A percentile compares a stretch with the other conserved stretches of the same genome.
Conservation (phyloP, 1,140 invertebrate genomes). For the Drosophila pruinosa region DNA sequence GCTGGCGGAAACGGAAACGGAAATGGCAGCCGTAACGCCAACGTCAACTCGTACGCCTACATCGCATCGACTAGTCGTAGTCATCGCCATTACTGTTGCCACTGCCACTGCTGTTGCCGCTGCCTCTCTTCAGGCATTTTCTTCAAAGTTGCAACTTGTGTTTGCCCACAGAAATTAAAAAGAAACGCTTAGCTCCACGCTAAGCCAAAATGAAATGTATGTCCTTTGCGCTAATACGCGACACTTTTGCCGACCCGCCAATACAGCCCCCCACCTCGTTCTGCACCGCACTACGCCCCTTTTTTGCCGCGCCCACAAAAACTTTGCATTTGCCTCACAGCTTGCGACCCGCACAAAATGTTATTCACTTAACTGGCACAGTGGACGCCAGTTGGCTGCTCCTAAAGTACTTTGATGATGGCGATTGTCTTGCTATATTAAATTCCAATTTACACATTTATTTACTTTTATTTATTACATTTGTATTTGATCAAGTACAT, state of each 20-base stretch:
- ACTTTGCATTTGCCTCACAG: constrained; percentile 37
- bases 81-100: neutral
- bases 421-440: no score
- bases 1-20: constrained; percentile 63
- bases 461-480: no score
- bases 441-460: no score
- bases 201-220: constrained; percentile 44
- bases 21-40: constrained; percentile 51
- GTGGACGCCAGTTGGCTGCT: neutral
- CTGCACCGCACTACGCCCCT: no score
- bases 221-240: no score
- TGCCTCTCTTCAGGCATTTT: no score
- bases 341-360: constrained; percentile 24
- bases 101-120: no score
- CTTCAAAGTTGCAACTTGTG: constrained; percentile 5
- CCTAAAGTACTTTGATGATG: no score
- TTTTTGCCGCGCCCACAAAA: neutral
- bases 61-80: neutral
- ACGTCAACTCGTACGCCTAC: constrained; percentile 3
- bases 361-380: constrained; percentile 3
- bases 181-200: constrained; percentile 13
- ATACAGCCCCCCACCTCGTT: neutral
- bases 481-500: no score
- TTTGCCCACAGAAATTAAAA: constrained; percentile 37
- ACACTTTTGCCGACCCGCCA: constrained; percentile 1